These are phyloP conservation scores for Triplophysa tibetana DNA, from an alignment of 2,113 vertebrate species.

Conservation along the genomic window DNA sequence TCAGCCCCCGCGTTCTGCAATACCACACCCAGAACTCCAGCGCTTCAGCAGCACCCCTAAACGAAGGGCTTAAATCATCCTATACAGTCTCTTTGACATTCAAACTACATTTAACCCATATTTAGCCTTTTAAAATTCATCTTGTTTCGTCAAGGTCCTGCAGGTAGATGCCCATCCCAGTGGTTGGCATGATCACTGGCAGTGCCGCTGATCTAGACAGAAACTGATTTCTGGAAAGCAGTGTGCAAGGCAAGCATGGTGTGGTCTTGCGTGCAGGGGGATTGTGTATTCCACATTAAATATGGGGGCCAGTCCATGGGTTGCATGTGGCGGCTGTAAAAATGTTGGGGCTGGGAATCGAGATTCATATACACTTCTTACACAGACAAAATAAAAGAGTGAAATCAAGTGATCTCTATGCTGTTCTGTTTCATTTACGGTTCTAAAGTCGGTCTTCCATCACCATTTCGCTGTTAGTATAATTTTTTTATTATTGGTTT, in stretches of 20 bases:
- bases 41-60: slow-evolving; percentile 26
- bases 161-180: background rate
- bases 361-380: too few species aligned
- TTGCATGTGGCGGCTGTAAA: background rate
- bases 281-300: background rate
- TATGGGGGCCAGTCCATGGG: background rate
- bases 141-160: background rate
- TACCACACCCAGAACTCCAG: slow-evolving; percentile 55
- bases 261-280: slow-evolving; percentile 25
- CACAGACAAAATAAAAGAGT: too few species aligned
- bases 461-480: too few species aligned
- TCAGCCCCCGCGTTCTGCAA: slow-evolving; percentile 49
- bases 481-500: too few species aligned
- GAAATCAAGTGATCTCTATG: too few species aligned
- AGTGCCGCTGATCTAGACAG: background rate
- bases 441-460: background rate
- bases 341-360: too few species aligned
- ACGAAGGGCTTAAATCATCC: slow-evolving; percentile 13
- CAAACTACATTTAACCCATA: background rate
- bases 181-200: background rate
- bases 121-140: background rate
- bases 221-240: background rate
- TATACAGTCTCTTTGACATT: background rate
- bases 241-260: background rate
- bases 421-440: too few species aligned